Percentiles rank a stretch among this genome's conserved stretches.
phyloP scores from a whole-genome alignment of 2,888 invertebrate genomes.

The Malthinus flaveolus region DNA sequence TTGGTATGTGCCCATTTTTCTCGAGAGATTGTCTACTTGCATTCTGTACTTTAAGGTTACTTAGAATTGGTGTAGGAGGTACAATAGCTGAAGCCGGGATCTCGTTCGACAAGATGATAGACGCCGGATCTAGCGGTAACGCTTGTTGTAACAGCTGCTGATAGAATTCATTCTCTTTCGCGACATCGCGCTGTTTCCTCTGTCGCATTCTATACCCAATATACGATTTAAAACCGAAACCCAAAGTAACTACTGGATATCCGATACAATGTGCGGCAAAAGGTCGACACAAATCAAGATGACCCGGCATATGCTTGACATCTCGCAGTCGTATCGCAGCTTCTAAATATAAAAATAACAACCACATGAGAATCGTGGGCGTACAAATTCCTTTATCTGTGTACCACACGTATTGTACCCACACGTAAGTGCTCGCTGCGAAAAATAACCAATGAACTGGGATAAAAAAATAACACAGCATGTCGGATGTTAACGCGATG shows the following conservation, averaged over 20 bases:
- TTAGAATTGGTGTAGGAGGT: slow-evolving; percentile 26
- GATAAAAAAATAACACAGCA: slow-evolving; percentile 98
- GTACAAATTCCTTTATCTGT: slow-evolving; percentile 93
- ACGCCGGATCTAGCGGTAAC: slow-evolving; percentile 68
- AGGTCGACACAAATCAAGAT: slow-evolving; percentile 89
- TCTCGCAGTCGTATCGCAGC: slow-evolving; percentile 84
- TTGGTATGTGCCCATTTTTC: slow-evolving; percentile 52
- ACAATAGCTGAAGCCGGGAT: slow-evolving; percentile 26
- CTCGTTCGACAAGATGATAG: slow-evolving; percentile 9
- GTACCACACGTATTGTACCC: slow-evolving; percentile 98
- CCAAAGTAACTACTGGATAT: slow-evolving; percentile 93
- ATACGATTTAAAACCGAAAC: slow-evolving; percentile 94
- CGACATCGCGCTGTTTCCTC: slow-evolving; percentile 90
- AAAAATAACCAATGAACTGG: slow-evolving; percentile 98
- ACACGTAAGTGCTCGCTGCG: slow-evolving; percentile 97
- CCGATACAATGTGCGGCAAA: slow-evolving; percentile 92
- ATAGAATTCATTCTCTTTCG: slow-evolving; percentile 94
- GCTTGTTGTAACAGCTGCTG: slow-evolving; percentile 90
- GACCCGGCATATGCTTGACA: slow-evolving; percentile 80
- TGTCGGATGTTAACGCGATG: slow-evolving; percentile 95
- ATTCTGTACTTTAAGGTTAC: slow-evolving; percentile 20
- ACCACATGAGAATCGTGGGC: slow-evolving; percentile 92
- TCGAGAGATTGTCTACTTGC: slow-evolving; percentile 39
- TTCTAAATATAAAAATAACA: slow-evolving; percentile 92
- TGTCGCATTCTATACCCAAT: slow-evolving; percentile 87